Base-by-base conservation (phyloP, 1,140 invertebrate species). In the Brachionus plicatilis region DNA sequence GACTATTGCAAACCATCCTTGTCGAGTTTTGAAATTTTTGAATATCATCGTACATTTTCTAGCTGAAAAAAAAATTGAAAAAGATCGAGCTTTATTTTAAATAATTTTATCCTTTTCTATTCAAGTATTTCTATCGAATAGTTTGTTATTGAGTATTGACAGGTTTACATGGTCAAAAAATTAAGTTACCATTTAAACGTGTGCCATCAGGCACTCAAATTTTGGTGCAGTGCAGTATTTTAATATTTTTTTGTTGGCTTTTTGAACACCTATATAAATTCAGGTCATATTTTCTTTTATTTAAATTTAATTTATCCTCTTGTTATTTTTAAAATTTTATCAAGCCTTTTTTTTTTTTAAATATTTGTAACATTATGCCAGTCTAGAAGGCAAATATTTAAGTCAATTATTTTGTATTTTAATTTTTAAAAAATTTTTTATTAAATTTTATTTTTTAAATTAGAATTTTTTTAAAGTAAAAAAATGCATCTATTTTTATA, bases 11-110 rank as follows among this genome's bases (percentile, higher is more conserved):
- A 72, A 72, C 68, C 68, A 72, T 72, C 68, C 68, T 72, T 72
- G 68, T 72, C 68, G 68, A 72, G 33, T 72, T 72, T 72, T 72
- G 68, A 72, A 72, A 72, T 72, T 72, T 72, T 41, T 72, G 41
- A 41, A 72, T 43, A 72, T 72, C 68, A 72, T 72, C 68, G 68
- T 72, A 72, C 33, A 72, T 72, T 72, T 72, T 29, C 14, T 72
- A 41, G 68, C 68, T 72, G 37, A 43, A 43, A 68, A 27, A 1
- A 33, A 68, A 33, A 68, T 33, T 43, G 9, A 43, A 72, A 72
- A 72, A 41, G 68, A 72, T 72, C 68, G 68, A 43, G 68, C 68
- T 72, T 72, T 43, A 41, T 41, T 72, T 72, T 6, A 68, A 37
- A 29, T 20, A 68, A 6, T 24, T 17, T 72, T 72, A 72, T 72